phyloP scores from a whole-genome alignment of 64 coral and sea anemone genomes.

The Pocillopora verrucosa region DNA sequence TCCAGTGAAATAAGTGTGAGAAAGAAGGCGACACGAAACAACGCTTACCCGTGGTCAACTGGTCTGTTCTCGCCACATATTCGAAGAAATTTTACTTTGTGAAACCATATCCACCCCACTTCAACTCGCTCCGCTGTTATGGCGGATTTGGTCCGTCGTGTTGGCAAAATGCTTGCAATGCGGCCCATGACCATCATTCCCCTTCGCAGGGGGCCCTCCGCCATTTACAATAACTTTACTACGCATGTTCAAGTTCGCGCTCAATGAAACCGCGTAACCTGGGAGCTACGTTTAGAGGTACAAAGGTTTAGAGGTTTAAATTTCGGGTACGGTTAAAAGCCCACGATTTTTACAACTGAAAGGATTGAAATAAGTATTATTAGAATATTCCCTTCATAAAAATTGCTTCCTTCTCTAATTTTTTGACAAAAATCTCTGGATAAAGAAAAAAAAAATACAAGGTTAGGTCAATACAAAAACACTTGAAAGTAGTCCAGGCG shows the following conservation, averaged over 20 bases:
- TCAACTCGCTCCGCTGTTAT: slow-evolving; percentile 78
- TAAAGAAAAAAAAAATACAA: no score
- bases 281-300: not conserved
- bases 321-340: no score
- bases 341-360: not conserved
- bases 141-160: slow-evolving; percentile 96
- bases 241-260: not conserved
- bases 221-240: slow-evolving; percentile 66
- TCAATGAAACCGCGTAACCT: not conserved
- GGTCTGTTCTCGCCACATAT: slow-evolving; percentile 59
- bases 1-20: slow-evolving; percentile 45
- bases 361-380: not conserved
- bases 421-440: no score
- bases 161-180: slow-evolving; percentile 99
- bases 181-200: slow-evolving; percentile 99
- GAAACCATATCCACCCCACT: slow-evolving; percentile 92
- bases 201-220: slow-evolving; percentile 93
- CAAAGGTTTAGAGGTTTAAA: not conserved
- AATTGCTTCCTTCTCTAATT: no score
- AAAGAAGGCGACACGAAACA: slow-evolving; percentile 63
- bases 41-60: slow-evolving; percentile 65
- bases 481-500: no score
- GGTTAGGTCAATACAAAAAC: no score
- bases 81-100: slow-evolving; percentile 43
- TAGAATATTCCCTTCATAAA: no score